phyloP scores from a whole-genome alignment of 2,888 invertebrate species.

The Notodonta dromedarius region DNA sequence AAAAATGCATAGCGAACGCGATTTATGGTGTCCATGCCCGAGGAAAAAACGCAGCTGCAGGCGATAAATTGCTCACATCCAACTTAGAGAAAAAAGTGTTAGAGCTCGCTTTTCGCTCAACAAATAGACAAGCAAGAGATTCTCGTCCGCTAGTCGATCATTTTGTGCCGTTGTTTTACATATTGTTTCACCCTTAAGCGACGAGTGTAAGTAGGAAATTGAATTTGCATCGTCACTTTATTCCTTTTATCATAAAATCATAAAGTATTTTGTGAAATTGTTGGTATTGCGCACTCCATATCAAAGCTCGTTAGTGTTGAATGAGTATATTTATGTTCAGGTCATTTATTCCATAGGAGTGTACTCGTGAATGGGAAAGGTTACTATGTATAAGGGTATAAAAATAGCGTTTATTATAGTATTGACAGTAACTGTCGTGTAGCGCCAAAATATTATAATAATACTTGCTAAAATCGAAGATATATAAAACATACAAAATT shows the following conservation, averaged over 20 bases:
- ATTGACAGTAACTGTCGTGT: too few relatives aligned
- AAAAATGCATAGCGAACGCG: slow-evolving; percentile 46
- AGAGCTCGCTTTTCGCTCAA: slow-evolving; percentile 52
- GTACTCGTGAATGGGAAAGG: slow-evolving; percentile 21
- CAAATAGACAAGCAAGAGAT: slow-evolving; percentile 54
- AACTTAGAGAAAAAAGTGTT: slow-evolving; percentile 53
- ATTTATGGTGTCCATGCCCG: slow-evolving; percentile 52
- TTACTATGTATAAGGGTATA: background rate
- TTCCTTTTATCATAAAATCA: slow-evolving; percentile 17
- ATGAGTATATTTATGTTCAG: slow-evolving; percentile 39
- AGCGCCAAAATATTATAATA: too few relatives aligned
- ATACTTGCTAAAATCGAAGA: too few relatives aligned
- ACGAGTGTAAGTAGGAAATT: slow-evolving; percentile 46
- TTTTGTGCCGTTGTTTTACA: slow-evolving; percentile 56
- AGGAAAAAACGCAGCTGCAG: slow-evolving; percentile 58
- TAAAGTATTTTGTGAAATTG: slow-evolving; percentile 43
- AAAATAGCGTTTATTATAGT: too few relatives aligned
- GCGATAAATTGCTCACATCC: slow-evolving; percentile 65
- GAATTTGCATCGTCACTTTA: slow-evolving; percentile 46
- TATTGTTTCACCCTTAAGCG: slow-evolving; percentile 55
- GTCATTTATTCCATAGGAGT: slow-evolving; percentile 30
- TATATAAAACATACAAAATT: too few relatives aligned
- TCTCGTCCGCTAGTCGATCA: slow-evolving; percentile 53
- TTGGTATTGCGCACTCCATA: slow-evolving; percentile 35
- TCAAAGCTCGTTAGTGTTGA: slow-evolving; percentile 40